These are phyloP conservation scores for Pimephales promelas DNA, from an alignment of 2,113 vertebrate genomes.

Conservation along the genomic window DNA sequence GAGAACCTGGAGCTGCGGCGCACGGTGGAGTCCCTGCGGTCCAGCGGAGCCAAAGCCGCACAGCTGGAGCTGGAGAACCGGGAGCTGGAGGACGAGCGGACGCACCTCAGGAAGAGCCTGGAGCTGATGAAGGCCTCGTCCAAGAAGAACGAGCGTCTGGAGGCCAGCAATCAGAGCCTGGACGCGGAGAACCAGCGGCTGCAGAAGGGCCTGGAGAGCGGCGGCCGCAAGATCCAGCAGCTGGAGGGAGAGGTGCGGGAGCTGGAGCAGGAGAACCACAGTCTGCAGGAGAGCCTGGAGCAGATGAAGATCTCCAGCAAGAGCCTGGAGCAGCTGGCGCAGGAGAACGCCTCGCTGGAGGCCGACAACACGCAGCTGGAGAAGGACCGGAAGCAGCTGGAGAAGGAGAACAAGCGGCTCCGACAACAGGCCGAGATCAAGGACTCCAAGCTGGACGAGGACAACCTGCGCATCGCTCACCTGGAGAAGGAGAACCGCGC, in stretches of 20 bases:
- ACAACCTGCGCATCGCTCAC: slow-evolving; percentile 83
- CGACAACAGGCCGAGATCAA: slow-evolving; percentile 95
- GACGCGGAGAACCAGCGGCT: slow-evolving; percentile 97
- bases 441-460: slow-evolving; percentile 91
- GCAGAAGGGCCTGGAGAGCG: slow-evolving; percentile 95
- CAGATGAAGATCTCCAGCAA: slow-evolving; percentile 98
- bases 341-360: slow-evolving; percentile 90
- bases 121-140: slow-evolving; percentile 93
- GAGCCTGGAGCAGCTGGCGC: slow-evolving; percentile 91
- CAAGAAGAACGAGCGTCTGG: slow-evolving; percentile 93
- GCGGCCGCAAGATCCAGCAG: slow-evolving; percentile 94
- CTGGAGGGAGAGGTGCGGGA: slow-evolving; percentile 92
- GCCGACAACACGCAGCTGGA: slow-evolving; percentile 93
- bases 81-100: slow-evolving; percentile 92
- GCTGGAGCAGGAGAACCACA: slow-evolving; percentile 92
- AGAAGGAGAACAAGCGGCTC: slow-evolving; percentile 96
- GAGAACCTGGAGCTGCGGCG: slow-evolving; percentile 92
- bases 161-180: slow-evolving; percentile 94
- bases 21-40: slow-evolving; percentile 85
- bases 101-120: slow-evolving; percentile 87
- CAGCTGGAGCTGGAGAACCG: slow-evolving; percentile 92
- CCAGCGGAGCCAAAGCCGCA: slow-evolving; percentile 83
- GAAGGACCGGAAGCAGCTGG: slow-evolving; percentile 95
- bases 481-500: slow-evolving; percentile 95
- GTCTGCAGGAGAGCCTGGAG: slow-evolving; percentile 89